Evolutionary conservation across 2,113 vertebrate species (phyloP).

Genomic region (Telmatochromis bifrenatus): DNA sequence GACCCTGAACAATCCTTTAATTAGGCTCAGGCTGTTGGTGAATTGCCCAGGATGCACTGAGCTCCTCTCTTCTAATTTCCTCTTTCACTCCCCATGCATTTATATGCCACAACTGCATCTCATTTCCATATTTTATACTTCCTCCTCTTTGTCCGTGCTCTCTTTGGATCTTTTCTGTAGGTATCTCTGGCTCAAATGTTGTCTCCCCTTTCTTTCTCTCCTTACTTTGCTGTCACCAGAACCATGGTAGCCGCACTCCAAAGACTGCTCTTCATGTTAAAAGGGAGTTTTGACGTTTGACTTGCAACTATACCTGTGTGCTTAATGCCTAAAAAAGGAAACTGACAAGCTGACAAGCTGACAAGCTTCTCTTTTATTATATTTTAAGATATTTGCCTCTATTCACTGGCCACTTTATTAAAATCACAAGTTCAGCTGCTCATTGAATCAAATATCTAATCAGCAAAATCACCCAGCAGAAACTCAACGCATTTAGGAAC

Average conservation of each 20-base stretch:
- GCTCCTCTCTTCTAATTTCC: background rate
- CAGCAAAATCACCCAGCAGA: background rate
- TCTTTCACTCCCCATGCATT: background rate
- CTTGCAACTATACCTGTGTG: background rate
- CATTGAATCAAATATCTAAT: background rate
- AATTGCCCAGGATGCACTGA: background rate
- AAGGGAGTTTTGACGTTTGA: background rate
- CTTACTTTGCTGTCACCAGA: background rate
- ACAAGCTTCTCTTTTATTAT: background rate
- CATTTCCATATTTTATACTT: background rate
- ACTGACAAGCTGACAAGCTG: background rate
- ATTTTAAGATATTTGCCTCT: background rate
- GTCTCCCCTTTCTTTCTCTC: background rate
- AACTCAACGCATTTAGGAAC: background rate
- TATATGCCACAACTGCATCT: background rate
- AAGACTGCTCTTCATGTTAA: background rate
- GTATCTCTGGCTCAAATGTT: background rate
- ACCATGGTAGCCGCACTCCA: background rate
- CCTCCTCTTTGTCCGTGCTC: background rate
- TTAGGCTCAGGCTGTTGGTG: background rate
- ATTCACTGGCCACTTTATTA: background rate
- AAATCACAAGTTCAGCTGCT: background rate
- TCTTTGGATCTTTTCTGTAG: background rate
- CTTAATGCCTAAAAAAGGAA: background rate
- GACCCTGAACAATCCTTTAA: background rate